phyloP scores from a whole-genome alignment of 1,140 invertebrate species.

The Diachasma alloeum region DNA sequence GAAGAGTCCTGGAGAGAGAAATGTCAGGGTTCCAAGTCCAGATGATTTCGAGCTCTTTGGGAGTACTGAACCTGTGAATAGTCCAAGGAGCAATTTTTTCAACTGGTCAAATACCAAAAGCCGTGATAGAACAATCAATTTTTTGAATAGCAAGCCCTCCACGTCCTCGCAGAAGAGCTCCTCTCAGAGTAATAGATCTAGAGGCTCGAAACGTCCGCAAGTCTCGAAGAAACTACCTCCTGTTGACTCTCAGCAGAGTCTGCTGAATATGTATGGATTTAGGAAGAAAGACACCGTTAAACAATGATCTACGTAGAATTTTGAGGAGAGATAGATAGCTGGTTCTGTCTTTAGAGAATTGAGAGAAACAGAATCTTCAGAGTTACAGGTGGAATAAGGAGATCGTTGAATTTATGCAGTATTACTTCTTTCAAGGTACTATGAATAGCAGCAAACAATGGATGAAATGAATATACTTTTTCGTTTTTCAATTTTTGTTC shows the following conservation, averaged over 20 bases:
- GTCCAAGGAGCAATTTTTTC: constrained; percentile 32
- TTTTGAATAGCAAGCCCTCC: constrained; percentile 8
- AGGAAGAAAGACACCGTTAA: constrained; percentile 44
- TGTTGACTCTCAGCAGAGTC: constrained; percentile 45
- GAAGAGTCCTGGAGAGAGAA: background rate
- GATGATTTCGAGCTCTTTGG: background rate
- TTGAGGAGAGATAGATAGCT: background rate
- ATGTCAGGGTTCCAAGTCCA: constrained; percentile 12
- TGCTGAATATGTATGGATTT: constrained; percentile 54
- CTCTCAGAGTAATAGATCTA: constrained; percentile 22
- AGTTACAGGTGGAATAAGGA: background rate
- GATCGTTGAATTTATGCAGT: background rate
- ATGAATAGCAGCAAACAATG: background rate
- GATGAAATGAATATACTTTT: background rate
- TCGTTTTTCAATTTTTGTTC: background rate
- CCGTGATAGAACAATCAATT: background rate
- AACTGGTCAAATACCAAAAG: constrained; percentile 34
- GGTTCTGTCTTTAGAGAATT: background rate
- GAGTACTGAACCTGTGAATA: background rate
- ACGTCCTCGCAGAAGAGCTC: background rate
- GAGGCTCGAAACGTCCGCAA: background rate
- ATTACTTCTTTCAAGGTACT: background rate
- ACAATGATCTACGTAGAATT: background rate
- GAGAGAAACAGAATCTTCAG: background rate
- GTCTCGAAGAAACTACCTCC: constrained; percentile 34